These are phyloP conservation scores for Caenorhabditis drosophilae DNA, from an alignment of 2,888 invertebrate genomes.

Conservation along the genomic window DNA sequence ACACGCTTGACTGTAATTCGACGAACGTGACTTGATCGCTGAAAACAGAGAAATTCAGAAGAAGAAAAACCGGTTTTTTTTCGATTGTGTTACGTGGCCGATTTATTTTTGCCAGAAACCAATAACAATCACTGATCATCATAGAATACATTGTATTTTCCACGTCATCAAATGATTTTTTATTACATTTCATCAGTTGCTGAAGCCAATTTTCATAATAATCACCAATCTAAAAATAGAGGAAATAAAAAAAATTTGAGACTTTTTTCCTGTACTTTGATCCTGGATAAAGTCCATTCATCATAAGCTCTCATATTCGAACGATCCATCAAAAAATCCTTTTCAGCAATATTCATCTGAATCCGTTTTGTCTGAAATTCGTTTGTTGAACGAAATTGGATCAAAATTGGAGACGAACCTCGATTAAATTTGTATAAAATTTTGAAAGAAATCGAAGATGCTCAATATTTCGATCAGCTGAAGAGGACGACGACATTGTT, in stretches of 20 bases:
- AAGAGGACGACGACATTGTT: not conserved
- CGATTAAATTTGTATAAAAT: constrained; percentile 21
- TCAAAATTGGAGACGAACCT: constrained; percentile 12
- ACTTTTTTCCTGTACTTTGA: not conserved
- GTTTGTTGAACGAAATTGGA: not conserved
- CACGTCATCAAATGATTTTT: constrained; percentile 3
- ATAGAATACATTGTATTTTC: constrained; percentile 5
- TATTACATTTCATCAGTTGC: not conserved
- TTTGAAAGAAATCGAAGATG: constrained; percentile 2
- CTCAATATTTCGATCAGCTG: constrained; percentile 21
- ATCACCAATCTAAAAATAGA: constrained; percentile 6
- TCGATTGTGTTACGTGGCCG: not conserved
- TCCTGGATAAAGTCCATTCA: constrained; percentile 1
- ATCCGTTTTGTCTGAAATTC: constrained; percentile 3
- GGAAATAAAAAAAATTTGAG: not conserved
- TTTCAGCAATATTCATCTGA: constrained; percentile 2
- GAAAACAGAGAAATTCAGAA: constrained; percentile 1
- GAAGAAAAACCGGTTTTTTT: not conserved
- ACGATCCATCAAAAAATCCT: not conserved
- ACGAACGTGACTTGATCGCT: not conserved
- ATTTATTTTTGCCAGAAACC: constrained; percentile 13
- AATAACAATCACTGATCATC: constrained; percentile 8
- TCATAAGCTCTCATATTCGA: not conserved
- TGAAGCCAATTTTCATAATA: constrained; percentile 6
- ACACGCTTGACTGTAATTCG: constrained; percentile 5